Evolutionary conservation across 1,140 invertebrate species (phyloP).

Genomic region (Drosophila azteca): DNA sequence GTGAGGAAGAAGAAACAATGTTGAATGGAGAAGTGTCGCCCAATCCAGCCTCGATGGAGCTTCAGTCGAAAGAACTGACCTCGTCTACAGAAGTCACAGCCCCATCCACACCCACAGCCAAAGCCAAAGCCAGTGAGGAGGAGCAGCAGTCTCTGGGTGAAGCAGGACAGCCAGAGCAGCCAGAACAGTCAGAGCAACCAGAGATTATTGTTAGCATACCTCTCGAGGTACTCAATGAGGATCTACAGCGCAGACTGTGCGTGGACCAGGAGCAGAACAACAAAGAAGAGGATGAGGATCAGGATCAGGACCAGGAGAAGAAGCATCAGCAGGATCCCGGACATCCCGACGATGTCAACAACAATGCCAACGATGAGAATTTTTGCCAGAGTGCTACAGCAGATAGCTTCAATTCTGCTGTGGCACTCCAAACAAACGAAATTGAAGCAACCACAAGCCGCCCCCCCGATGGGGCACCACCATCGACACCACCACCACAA

Average conservation of each 20-base stretch:
- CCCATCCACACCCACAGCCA: neutral
- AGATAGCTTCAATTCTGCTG: constrained; percentile 79
- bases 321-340: constrained; percentile 11
- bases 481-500: neutral
- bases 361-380: constrained; percentile 70
- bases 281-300: neutral
- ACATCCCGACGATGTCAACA: constrained; percentile 58
- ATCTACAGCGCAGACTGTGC: constrained; percentile 54
- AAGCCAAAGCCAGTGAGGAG: constrained; percentile 3
- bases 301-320: neutral
- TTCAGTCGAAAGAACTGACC: constrained; percentile 56
- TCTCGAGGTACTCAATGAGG: constrained; percentile 48
- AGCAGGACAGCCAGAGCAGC: neutral
- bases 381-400: constrained; percentile 78
- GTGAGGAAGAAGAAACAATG: no score
- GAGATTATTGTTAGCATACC: constrained; percentile 70
- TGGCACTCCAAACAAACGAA: constrained; percentile 58
- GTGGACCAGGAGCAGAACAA: neutral
- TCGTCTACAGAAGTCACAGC: constrained; percentile 36
- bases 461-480: neutral
- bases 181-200: constrained; percentile 1
- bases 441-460: constrained; percentile 61
- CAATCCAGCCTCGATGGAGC: neutral
- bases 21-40: neutral
- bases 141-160: neutral